Evolutionary conservation across 2,797 vertebrate species (phyloP).

Genomic region (Argentina silus): DNA sequence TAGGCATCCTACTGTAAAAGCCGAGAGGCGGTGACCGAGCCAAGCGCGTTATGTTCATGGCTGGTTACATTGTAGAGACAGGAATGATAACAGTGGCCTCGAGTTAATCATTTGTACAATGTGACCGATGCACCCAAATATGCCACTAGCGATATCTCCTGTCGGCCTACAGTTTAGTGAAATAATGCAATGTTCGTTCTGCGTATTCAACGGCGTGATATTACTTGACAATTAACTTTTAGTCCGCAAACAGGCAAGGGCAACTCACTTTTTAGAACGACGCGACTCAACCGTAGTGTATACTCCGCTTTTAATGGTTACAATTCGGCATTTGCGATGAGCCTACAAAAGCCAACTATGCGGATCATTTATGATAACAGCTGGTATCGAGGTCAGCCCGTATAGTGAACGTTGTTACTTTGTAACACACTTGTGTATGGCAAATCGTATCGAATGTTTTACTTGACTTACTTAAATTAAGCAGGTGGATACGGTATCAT

Average conservation of each 20-base stretch:
- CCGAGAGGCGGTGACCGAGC: neutral
- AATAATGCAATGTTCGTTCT: neutral
- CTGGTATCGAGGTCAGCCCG: no score
- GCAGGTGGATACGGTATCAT: no score
- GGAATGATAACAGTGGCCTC: no score
- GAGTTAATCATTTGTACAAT: neutral
- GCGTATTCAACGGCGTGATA: neutral
- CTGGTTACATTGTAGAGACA: neutral
- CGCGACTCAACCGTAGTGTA: no score
- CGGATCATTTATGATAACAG: no score
- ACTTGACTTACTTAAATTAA: no score
- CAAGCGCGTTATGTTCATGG: neutral
- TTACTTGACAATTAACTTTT: neutral
- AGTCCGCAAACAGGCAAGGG: neutral
- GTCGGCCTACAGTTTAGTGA: neutral
- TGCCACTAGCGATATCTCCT: neutral
- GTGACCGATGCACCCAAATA: neutral
- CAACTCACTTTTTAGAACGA: neutral
- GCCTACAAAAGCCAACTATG: no score
- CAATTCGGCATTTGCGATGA: neutral
- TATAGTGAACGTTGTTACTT: no score
- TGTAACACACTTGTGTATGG: no score
- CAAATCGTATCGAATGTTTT: no score
- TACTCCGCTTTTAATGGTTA: neutral
- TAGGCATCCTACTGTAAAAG: neutral